Evolutionary conservation across 2,888 invertebrate species (phyloP).

Genomic region (Lasioglossum zephyrum): DNA sequence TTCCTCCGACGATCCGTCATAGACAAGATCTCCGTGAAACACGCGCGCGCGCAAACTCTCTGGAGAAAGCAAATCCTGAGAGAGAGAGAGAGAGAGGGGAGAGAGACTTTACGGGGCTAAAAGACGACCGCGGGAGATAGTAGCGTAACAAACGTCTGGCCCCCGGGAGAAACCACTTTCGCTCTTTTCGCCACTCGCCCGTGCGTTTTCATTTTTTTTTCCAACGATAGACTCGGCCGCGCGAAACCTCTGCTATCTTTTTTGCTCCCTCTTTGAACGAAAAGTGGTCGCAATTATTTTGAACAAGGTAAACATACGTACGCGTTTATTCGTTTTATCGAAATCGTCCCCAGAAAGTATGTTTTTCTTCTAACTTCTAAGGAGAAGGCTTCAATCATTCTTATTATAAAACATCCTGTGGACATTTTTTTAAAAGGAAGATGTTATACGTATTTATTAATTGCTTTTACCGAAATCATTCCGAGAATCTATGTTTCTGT

Average conservation of each 20-base stretch:
- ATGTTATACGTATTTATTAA: background rate
- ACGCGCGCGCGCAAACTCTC: background rate
- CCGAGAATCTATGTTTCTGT: background rate
- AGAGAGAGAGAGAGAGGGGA: background rate
- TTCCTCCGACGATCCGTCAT: conserved; percentile 45
- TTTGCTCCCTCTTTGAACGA: background rate
- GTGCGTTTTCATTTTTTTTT: conserved; percentile 63
- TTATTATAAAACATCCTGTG: background rate
- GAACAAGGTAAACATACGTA: background rate
- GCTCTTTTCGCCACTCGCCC: conserved; percentile 66
- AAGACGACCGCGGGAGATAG: conserved; percentile 45
- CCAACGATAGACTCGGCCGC: conserved; percentile 1
- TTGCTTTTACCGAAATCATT: background rate
- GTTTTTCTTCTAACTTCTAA: background rate
- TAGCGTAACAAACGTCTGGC: conserved; percentile 49
- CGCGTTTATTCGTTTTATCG: background rate
- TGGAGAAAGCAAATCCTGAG: background rate
- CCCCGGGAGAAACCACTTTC: conserved; percentile 64
- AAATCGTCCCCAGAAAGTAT: background rate
- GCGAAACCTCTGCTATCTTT: background rate
- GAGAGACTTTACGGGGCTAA: conserved; percentile 25
- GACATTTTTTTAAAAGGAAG: background rate
- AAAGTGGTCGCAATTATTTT: background rate
- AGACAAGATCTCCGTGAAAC: conserved; percentile 54
- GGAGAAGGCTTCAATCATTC: background rate